Conservation (phyloP, 2,797 vertebrate species). For the Trachurus trachurus region DNA sequence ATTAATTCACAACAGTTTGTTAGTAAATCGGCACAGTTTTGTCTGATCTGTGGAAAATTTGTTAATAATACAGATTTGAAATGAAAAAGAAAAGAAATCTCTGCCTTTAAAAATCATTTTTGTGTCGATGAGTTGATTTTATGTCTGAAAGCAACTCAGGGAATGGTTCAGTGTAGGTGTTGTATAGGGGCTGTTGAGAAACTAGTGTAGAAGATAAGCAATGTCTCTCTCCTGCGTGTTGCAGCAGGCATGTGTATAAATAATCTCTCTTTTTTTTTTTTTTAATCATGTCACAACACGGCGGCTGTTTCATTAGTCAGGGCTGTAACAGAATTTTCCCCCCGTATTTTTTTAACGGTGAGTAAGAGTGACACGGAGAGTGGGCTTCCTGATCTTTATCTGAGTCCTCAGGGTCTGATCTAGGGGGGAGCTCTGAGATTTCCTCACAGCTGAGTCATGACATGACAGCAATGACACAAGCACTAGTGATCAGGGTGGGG, state of each 20-base stretch:
- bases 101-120: too few relatives aligned
- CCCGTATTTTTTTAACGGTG: not conserved
- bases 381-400: not conserved
- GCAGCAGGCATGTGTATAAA: conserved; percentile 17
- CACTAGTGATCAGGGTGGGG: accelerated
- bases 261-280: not conserved
- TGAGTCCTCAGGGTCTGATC: conserved; percentile 1
- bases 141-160: not conserved
- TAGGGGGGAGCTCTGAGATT: conserved; percentile 51
- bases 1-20: too few relatives aligned
- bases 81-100: not conserved
- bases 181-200: not conserved
- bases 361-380: conserved; percentile 26
- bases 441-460: conserved; percentile 59
- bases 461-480: not conserved
- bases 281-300: conserved; percentile 18
- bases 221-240: conserved; percentile 36
- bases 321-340: not conserved
- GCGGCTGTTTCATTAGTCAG: not conserved
- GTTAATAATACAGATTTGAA: not conserved
- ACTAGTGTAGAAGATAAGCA: not conserved
- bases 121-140: not conserved
- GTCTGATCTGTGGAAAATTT: not conserved
- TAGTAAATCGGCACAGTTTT: too few relatives aligned
- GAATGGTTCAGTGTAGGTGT: not conserved